Evolutionary conservation across 2,888 invertebrate species (phyloP).

Genomic region (Philhelius pedissequus): DNA sequence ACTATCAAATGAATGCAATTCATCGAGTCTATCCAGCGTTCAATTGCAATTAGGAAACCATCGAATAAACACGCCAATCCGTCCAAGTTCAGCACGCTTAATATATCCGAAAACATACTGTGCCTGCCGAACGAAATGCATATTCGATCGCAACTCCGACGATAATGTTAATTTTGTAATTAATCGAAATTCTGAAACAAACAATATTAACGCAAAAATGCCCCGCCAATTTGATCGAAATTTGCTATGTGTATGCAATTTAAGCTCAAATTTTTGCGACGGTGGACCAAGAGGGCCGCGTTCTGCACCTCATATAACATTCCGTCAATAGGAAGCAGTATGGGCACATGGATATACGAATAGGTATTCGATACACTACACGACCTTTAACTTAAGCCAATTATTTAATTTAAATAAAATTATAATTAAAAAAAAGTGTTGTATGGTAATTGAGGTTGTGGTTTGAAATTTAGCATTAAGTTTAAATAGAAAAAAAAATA

Average conservation of each 20-base stretch:
- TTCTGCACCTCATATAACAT: constrained; percentile 77
- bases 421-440: constrained; percentile 32
- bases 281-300: constrained; percentile 73
- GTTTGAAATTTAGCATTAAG: constrained; percentile 39
- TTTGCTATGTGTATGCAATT: constrained; percentile 74
- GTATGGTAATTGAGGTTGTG: constrained; percentile 63
- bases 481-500: background rate
- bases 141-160: constrained; percentile 75
- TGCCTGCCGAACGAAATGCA: constrained; percentile 74
- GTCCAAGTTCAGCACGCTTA: constrained; percentile 59
- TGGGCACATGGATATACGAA: background rate
- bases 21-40: constrained; percentile 46
- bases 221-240: constrained; percentile 46
- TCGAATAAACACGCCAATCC: constrained; percentile 39
- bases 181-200: constrained; percentile 22
- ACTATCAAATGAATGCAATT: constrained; percentile 40
- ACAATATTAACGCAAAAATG: constrained; percentile 10
- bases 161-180: constrained; percentile 73
- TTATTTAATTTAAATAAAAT: too few relatives aligned
- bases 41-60: constrained; percentile 44
- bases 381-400: background rate
- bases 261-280: constrained; percentile 72
- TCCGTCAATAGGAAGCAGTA: constrained; percentile 73
- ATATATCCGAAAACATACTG: constrained; percentile 70
- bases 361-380: background rate